A percentile compares a stretch with the other conserved stretches of the same genome.
Conservation (phyloP, 2,113 vertebrate species). For the Campylomormyrus tamandua region DNA sequence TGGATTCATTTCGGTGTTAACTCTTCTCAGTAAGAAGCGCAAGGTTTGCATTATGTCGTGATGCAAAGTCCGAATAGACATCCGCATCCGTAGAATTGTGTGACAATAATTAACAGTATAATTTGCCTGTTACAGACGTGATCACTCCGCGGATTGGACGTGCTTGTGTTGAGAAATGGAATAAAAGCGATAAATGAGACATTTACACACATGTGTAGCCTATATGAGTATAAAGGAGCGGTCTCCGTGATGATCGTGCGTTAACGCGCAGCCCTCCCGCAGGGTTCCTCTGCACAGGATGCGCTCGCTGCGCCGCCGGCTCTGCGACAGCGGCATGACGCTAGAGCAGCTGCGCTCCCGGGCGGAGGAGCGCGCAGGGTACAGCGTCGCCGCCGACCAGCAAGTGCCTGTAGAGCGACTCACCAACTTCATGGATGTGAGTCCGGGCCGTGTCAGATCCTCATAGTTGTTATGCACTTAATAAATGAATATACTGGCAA, state of each 20-base stretch:
- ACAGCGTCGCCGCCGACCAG: constrained; percentile 11
- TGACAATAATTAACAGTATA: not conserved
- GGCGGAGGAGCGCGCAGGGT: not conserved
- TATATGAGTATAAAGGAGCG: not conserved
- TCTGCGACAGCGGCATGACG: constrained; percentile 50
- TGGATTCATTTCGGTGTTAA: not conserved
- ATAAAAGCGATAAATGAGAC: not conserved
- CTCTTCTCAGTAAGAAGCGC: not conserved
- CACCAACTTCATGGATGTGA: constrained; percentile 75
- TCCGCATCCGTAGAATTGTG: not conserved
- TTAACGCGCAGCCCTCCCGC: not conserved
- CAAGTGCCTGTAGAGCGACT: constrained; percentile 53
- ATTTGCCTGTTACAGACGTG: not conserved
- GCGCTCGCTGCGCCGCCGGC: constrained; percentile 41
- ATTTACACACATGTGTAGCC: not conserved
- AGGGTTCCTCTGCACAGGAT: constrained; percentile 69
- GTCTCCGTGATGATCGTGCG: not conserved
- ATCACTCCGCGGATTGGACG: not conserved
- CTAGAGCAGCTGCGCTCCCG: constrained; percentile 45
- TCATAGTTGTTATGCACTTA: not conserved
- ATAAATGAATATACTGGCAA: not conserved
- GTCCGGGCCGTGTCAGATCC: constrained; percentile 17
- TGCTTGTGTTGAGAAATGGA: not conserved
- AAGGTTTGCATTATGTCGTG: not conserved
- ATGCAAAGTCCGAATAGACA: not conserved